Evolutionary conservation across 2,113 vertebrate species (phyloP).

Genomic region (Saguinus midas): DNA sequence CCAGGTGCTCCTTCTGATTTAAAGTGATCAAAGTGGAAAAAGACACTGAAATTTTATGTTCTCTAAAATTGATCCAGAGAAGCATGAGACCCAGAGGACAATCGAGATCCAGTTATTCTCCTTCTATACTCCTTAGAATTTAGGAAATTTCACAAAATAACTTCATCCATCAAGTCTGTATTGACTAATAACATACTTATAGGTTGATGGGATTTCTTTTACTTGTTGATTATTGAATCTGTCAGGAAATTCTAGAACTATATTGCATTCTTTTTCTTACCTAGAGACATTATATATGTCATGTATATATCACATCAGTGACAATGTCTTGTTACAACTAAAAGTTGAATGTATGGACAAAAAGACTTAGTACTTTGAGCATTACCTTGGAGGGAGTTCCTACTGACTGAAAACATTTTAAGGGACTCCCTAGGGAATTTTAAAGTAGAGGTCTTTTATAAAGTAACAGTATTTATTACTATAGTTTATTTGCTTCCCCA

Average conservation of each 20-base stretch:
- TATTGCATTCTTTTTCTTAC: background rate
- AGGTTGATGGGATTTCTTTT: background rate
- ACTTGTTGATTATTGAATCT: conserved; percentile 7
- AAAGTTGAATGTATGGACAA: background rate
- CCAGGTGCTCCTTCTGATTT: background rate
- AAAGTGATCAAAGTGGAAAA: background rate
- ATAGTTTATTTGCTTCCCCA: background rate
- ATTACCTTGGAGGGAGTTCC: background rate
- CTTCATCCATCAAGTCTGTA: background rate
- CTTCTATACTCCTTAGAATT: background rate
- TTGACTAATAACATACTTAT: background rate
- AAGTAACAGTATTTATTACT: background rate
- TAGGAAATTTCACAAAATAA: background rate
- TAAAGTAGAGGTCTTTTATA: background rate
- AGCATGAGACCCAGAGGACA: background rate
- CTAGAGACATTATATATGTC: conserved; percentile 17
- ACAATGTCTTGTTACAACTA: background rate
- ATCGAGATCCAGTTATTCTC: background rate
- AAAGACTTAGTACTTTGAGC: background rate
- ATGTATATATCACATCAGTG: background rate
- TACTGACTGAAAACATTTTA: background rate
- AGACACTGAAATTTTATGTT: background rate
- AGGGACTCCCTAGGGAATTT: background rate
- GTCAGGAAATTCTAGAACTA: conserved; percentile 1
- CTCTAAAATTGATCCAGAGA: background rate